These are phyloP conservation scores for Temnothorax curvispinosus DNA, from an alignment of 1,140 invertebrate species.

Conservation along the genomic window DNA sequence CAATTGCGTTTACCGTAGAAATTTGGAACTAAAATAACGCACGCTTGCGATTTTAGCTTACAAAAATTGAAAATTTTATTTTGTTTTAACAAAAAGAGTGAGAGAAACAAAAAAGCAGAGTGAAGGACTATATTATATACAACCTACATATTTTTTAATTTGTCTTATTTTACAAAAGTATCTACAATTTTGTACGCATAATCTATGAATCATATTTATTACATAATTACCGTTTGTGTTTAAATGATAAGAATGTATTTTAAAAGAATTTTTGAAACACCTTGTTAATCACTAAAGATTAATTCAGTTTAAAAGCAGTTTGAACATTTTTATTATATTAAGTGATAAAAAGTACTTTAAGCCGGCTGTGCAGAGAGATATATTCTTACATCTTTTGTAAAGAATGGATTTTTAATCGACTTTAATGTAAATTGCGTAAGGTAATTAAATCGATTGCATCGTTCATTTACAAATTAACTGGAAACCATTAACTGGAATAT, in stretches of 20 bases:
- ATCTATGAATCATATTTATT: neutral
- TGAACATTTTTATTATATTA: neutral
- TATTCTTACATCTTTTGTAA: neutral
- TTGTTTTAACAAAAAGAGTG: neutral
- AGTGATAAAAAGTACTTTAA: neutral
- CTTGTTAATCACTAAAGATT: neutral
- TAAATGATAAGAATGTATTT: neutral
- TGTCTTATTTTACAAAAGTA: neutral
- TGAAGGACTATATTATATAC: neutral
- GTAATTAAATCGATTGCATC: neutral
- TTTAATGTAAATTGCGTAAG: neutral
- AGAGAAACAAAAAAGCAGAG: neutral
- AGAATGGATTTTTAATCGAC: constrained; percentile 1
- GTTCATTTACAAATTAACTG: neutral
- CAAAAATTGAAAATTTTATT: neutral
- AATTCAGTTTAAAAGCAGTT: neutral
- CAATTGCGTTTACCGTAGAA: neutral
- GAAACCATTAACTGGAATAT: neutral
- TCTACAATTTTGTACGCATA: neutral
- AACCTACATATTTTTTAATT: neutral
- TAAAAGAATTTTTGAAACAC: neutral
- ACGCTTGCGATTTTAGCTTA: neutral
- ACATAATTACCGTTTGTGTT: neutral
- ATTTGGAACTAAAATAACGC: neutral
- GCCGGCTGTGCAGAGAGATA: neutral